Base-by-base conservation (phyloP, 2,797 vertebrate genomes). In the Potorous gilbertii region DNA sequence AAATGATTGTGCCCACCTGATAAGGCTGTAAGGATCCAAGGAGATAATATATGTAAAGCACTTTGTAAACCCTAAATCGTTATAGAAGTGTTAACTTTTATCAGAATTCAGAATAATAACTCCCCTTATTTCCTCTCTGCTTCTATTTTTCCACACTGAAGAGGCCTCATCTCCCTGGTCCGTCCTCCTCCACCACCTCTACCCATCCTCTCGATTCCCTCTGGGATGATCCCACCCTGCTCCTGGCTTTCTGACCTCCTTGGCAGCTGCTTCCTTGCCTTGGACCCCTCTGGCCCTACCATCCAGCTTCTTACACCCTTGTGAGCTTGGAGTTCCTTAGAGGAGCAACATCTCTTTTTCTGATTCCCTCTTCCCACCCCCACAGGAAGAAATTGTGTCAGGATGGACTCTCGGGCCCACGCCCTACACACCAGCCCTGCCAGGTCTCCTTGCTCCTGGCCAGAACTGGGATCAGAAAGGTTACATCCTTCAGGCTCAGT, bases 401-500 rank as follows among this genome's bases (percentile, higher is more conserved):
- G 96, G 90, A 90, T 96, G n/a, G 95, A 94, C 95, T 93, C 57
- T 91, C n/a, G 93, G 57, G 94, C 92, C 93, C 96, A 52, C 91
- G 56, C 0, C 1, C 55, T 97, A 6, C 52, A 93, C 50, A 21
- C 40, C 59, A 95, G 6, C 55, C 56, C 52, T 50, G 21, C 29
- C 31, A 57, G 40, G 54, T 93, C 94, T 96, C 96, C 0, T 0
- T 96, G 93, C 92, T 98, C 90, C 91, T 97, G 96, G 55, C 74
- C 66, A 46, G 27, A 97, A 54, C 96, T 97, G 97, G 96, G 97
- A 94, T 95, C 93, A 59, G 92, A 91, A 87, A 97, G 93, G 54
- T 89, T 93, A 55, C 95, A 97, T 96, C 95, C 96, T 97, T 96
- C 91, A 91, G 55, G 95, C 96, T 94, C 91, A 0, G 6, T 31